Evolutionary conservation across 2,797 vertebrate species (phyloP), one percentile per base, ranked within the genome.

Genomic region (Dallia pectoralis): DNA sequence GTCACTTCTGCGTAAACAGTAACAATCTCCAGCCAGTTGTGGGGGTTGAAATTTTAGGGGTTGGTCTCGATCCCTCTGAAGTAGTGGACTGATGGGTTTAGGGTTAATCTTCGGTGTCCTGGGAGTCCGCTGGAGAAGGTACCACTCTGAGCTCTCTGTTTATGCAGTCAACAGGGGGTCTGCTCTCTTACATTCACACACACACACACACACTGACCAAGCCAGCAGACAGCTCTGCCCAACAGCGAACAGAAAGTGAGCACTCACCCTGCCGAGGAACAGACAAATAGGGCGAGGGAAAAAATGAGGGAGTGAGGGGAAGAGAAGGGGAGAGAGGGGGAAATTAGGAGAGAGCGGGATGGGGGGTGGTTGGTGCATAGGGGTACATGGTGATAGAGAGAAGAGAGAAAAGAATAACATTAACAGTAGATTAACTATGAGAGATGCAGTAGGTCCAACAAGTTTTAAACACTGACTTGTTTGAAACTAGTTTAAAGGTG

Each of bases 101-200:
- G 71, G 87, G 88, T 88, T 90, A 90, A 91, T 87, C 89, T 89
- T 78, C 67, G 76, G 80, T 78, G 88, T 91, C 88, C 87, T 80
- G 27, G 83, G 85, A 90, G 87, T 82, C 79, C 8, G 61, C 74
- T 69, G 83, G 83, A 89, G 84, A 87, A 89, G 87, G 86, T 53
- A 79, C 86, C 16, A 32, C 80, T 82, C 83, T 67, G 82, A 85
- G 86, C 67, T 75, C 0, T 72, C 77, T 91, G 92, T 94, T 93
- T 93, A 86, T 91, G 91, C 92, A 90, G 90, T 91, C 90, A 92
- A 77, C 75, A n/a, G 69, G 88, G 89, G 80, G 82, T 84, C 30
- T 18, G 18, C 30, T 67, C 40, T 48, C 32, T 44, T 48, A 4
- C 27, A 25, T 80, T 84, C 87, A 82, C 83, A 76, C 22, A n/a